Base-by-base conservation (phyloP, 2,797 vertebrate species). In the Alauda arvensis region DNA sequence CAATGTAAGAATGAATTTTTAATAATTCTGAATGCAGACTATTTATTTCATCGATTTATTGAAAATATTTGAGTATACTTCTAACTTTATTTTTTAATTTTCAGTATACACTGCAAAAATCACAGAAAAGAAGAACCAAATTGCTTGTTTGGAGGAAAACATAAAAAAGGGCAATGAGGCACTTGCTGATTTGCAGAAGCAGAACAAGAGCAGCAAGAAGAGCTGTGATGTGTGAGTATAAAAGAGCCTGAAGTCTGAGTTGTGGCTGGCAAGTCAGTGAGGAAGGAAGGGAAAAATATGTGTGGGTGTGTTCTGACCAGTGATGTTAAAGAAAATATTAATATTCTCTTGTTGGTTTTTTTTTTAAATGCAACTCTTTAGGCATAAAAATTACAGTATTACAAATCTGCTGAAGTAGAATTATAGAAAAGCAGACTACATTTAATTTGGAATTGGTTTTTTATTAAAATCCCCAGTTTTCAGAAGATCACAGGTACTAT, bases 191-290 rank as follows among this genome's bases (percentile, higher is more conserved):
- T 93, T 97, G 60, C 88, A 31, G 70, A 97, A 96, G 83, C 95
- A 94, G 74, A 97, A 83, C 10, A 78, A 95, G 72, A 94, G 42
- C 8, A 94, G 72, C 78, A 97, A 93, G 91, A 94, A 96, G 76
- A 96, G 19, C 61, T 93, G 85, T 90, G 89, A 63, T 34, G 70
- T 0, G 97, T 98, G 90, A 97, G 97, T 97, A 94, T 85, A 29
- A 70, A 28, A 66, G 21, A 91, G 69, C 40, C 67, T 34, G 39
- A 76, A 37, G 77, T 83, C 85, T 34, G 55, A 59, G 48, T 2
- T 80, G 77, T 19, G 51, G 18, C 18, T 76, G 53, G 45, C 20
- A 86, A 61, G 18, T 34, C 61, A 56, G 11, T 21, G 70, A 83
- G 53, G 42, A 63, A 55, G 19, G 8, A 45, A 24, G 67, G 18